phyloP scores from a whole-genome alignment of 2,888 invertebrate species.

The Brenthis daphne region DNA sequence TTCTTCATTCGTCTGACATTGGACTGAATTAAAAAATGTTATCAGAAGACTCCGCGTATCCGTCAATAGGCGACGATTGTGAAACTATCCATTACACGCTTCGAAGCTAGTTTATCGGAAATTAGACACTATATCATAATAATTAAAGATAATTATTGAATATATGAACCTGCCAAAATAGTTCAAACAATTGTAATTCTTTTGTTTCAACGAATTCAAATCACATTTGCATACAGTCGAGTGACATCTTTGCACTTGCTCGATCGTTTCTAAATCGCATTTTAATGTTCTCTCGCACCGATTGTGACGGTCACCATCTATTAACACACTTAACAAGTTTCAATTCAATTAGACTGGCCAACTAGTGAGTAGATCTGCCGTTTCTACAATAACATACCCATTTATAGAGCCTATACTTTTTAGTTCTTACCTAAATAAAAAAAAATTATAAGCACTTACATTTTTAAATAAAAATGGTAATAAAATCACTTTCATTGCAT shows the following conservation, averaged over 20 bases:
- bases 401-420: conserved; percentile 8
- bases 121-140: neutral
- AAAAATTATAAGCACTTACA: neutral
- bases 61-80: conserved; percentile 58
- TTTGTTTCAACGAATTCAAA: conserved; percentile 49
- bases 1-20: conserved; percentile 76
- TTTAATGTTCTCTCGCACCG: conserved; percentile 62
- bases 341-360: conserved; percentile 51
- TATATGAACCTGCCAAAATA: conserved; percentile 1
- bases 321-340: conserved; percentile 64
- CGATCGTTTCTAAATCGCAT: conserved; percentile 68
- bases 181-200: conserved; percentile 8
- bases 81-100: conserved; percentile 48
- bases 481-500: conserved; percentile 4
- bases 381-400: conserved; percentile 46
- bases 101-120: neutral
- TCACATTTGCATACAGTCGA: conserved; percentile 52
- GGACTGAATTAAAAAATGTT: conserved; percentile 71
- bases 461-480: conserved; percentile 3
- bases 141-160: conserved; percentile 3
- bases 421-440: neutral
- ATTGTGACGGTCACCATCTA: conserved; percentile 56
- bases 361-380: conserved; percentile 39
- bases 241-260: conserved; percentile 60
- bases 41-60: conserved; percentile 68